Conservation (phyloP, 2,888 invertebrate genomes). For the Lasioglossum pauxillum region DNA sequence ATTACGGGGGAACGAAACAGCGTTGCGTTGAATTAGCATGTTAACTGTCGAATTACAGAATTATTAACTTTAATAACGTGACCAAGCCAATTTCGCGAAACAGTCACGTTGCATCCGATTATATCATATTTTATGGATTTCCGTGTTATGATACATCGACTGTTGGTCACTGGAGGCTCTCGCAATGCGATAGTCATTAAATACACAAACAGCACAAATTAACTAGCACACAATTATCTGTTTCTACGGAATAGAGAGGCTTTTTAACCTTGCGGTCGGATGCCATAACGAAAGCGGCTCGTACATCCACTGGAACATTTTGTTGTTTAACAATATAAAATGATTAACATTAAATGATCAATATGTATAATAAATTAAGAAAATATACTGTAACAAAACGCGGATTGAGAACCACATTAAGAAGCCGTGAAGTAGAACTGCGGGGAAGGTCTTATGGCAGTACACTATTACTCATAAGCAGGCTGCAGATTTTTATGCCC, state of each 20-base stretch:
- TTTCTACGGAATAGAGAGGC: not conserved
- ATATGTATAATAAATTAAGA: not conserved
- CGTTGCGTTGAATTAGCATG: not conserved
- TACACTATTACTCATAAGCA: not conserved
- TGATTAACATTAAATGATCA: too few relatives aligned
- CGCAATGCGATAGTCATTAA: not conserved
- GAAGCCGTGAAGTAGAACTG: not conserved
- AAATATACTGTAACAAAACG: not conserved
- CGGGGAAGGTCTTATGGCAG: not conserved
- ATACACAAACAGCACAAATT: not conserved
- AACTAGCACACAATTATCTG: not conserved
- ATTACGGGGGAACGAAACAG: not conserved
- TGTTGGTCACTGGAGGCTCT: not conserved
- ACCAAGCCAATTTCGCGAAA: not conserved
- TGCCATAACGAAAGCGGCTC: not conserved
- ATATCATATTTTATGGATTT: conserved; percentile 8
- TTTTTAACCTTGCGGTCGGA: not conserved
- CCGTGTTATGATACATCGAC: not conserved
- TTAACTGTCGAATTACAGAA: not conserved
- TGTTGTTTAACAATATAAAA: too few relatives aligned
- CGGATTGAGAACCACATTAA: not conserved
- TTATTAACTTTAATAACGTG: not conserved
- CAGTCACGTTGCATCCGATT: not conserved
- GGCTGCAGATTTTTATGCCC: not conserved
- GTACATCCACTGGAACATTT: not conserved